Evolutionary conservation across 2,888 invertebrate genomes (phyloP).

Genomic region (Sepiola atlantica): DNA sequence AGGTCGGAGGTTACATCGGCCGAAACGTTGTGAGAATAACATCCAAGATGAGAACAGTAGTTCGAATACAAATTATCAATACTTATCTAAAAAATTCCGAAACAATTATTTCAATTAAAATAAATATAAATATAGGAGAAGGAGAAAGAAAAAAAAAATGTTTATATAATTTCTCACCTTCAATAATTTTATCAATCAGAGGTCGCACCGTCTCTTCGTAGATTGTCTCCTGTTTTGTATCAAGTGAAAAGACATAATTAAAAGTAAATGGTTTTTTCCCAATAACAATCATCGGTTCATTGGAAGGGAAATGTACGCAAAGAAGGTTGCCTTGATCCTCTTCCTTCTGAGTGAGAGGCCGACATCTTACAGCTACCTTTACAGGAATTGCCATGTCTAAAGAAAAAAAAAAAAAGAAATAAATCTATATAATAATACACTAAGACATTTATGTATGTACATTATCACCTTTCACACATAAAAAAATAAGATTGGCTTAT

Average conservation of each 20-base stretch:
- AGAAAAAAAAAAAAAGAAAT: background rate
- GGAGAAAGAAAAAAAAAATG: background rate
- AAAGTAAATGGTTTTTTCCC: conserved; percentile 84
- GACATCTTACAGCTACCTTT: conserved; percentile 87
- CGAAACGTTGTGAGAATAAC: too few species aligned
- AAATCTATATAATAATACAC: background rate
- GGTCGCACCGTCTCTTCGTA: conserved; percentile 84
- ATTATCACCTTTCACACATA: too few species aligned
- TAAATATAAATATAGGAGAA: too few species aligned
- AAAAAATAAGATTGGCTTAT: too few species aligned
- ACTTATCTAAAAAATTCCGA: too few species aligned
- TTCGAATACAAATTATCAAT: too few species aligned
- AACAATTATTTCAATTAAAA: background rate
- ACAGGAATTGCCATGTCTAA: conserved; percentile 75
- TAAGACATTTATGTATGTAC: too few species aligned
- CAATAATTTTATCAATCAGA: conserved; percentile 85
- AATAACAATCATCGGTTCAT: conserved; percentile 78
- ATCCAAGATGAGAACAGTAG: too few species aligned
- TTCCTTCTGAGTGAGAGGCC: conserved; percentile 86
- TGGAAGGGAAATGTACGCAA: conserved; percentile 81
- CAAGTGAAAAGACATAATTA: conserved; percentile 86
- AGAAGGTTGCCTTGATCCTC: conserved; percentile 81
- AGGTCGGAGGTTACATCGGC: too few species aligned
- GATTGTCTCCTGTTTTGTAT: conserved; percentile 83
- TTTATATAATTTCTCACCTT: conserved; percentile 78